phyloP scores from a whole-genome alignment of 2,113 vertebrate species.

The Eonycteris spelaea region DNA sequence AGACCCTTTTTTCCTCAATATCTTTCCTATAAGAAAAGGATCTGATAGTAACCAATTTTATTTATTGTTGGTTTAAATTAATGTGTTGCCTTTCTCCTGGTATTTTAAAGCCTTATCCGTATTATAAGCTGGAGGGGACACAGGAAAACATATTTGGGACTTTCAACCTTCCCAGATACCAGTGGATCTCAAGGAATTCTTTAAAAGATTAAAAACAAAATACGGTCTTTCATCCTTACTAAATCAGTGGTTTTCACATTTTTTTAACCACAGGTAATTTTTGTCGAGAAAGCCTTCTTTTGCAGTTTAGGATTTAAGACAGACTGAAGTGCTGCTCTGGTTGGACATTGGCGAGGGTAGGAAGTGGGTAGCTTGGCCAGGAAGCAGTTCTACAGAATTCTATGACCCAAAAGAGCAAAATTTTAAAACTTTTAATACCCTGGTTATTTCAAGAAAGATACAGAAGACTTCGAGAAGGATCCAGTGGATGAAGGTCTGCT shows the following conservation, averaged over 20 bases:
- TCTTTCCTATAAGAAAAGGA: conserved; percentile 2
- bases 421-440: not conserved
- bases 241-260: not conserved
- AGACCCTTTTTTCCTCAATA: not conserved
- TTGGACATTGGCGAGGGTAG: not conserved
- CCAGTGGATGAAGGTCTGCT: not conserved
- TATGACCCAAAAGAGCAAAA: not conserved
- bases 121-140: not conserved
- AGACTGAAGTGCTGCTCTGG: not conserved
- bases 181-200: not conserved
- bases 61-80: not conserved
- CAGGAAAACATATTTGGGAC: not conserved
- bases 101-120: not conserved
- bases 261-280: not conserved
- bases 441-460: not conserved
- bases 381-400: not conserved
- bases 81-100: not conserved
- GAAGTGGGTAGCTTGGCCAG: not conserved
- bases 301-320: not conserved
- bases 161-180: not conserved
- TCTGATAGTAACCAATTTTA: not conserved
- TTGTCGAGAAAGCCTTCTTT: not conserved
- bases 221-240: not conserved
- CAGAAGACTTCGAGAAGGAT: not conserved
- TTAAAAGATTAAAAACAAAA: not conserved